Conservation (phyloP, 2,797 vertebrate genomes). For the Masticophis lateralis region DNA sequence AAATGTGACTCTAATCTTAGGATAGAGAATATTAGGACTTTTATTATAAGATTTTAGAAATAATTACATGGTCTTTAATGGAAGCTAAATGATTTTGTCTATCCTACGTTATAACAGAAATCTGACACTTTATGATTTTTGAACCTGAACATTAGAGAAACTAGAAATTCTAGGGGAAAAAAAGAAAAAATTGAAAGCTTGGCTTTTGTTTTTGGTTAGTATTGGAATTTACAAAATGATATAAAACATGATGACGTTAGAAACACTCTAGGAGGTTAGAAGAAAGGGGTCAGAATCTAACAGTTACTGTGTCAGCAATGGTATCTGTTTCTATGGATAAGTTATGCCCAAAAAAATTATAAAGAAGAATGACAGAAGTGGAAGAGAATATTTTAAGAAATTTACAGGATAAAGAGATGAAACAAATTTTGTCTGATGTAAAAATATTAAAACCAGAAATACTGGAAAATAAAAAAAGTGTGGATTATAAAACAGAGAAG, state of each 20-base stretch:
- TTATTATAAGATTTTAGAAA: not conserved
- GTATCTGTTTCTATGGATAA: not conserved
- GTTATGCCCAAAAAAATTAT: not conserved
- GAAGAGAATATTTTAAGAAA: not conserved
- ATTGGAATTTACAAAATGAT: not conserved
- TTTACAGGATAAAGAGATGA: not conserved
- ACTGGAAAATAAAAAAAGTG: not conserved
- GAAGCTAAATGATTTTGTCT: not conserved
- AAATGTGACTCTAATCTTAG: not conserved
- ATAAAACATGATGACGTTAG: not conserved
- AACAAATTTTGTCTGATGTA: not conserved
- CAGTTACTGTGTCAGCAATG: not conserved
- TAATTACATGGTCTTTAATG: not conserved
- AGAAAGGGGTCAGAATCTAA: not conserved
- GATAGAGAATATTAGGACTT: not conserved
- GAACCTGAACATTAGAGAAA: not conserved
- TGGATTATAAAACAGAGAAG: not conserved
- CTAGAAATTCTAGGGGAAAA: not conserved
- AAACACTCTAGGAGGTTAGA: not conserved
- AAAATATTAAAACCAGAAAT: no score
- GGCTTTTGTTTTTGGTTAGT: not conserved
- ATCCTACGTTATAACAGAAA: not conserved
- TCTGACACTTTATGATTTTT: not conserved
- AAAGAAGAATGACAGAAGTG: not conserved
- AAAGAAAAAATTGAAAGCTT: not conserved